Evolutionary conservation across 2,113 vertebrate genomes (phyloP).

Genomic region (Muntiacus muntjak): DNA sequence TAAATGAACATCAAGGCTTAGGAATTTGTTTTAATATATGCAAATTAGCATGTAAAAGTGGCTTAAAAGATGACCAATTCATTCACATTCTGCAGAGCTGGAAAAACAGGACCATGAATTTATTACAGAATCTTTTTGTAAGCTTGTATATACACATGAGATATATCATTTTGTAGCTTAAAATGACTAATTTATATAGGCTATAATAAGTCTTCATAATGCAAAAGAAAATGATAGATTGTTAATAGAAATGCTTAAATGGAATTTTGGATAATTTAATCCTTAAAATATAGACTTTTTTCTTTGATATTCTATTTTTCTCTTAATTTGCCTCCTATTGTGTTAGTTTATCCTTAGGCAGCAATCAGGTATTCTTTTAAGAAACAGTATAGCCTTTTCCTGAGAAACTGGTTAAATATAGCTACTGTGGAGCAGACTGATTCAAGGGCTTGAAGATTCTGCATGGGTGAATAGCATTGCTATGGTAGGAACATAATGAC

Average conservation of each 20-base stretch:
- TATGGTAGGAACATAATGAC: not conserved
- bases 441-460: conserved; percentile 31
- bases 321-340: not conserved
- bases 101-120: not conserved
- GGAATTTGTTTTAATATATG: not conserved
- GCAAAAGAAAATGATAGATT: not conserved
- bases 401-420: conserved; percentile 50
- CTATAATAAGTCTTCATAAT: not conserved
- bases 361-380: not conserved
- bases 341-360: not conserved
- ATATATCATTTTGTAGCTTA: not conserved
- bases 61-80: not conserved
- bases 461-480: conserved; percentile 11
- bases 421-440: not conserved
- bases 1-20: not conserved
- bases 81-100: not conserved
- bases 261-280: not conserved
- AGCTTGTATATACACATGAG: not conserved
- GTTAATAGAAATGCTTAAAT: not conserved
- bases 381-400: not conserved
- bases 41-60: not conserved
- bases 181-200: not conserved
- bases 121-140: not conserved
- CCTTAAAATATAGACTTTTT: not conserved
- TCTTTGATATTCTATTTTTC: not conserved